Conservation (phyloP, 2,888 invertebrate genomes). For the Melolontha melolontha region DNA sequence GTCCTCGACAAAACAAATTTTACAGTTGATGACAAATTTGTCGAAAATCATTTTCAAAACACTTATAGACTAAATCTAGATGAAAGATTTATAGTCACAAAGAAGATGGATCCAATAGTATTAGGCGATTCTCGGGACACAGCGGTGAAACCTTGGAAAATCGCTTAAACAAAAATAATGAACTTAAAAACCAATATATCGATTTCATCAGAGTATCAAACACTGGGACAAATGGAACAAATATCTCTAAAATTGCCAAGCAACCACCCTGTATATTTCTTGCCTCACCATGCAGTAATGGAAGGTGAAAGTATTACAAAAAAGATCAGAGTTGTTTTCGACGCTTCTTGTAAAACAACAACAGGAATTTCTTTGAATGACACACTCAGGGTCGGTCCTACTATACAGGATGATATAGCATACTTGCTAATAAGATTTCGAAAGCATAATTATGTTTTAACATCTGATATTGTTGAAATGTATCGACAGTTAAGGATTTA, state of each 20-base stretch:
- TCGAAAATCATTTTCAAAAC: not conserved
- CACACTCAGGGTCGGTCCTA: slow-evolving; percentile 5
- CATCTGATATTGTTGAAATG: slow-evolving; percentile 7
- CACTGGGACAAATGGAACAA: slow-evolving; percentile 10
- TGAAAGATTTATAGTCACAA: slow-evolving; percentile 5
- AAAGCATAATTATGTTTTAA: slow-evolving; percentile 1
- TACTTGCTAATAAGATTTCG: no score
- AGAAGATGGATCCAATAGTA: not conserved
- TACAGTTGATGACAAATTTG: slow-evolving; percentile 28
- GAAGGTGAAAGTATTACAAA: slow-evolving; percentile 12
- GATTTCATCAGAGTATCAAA: slow-evolving; percentile 6
- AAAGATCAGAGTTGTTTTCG: slow-evolving; percentile 30
- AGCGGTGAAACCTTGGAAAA: slow-evolving; percentile 16
- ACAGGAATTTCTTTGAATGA: slow-evolving; percentile 10
- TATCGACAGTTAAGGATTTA: slow-evolving; percentile 52
- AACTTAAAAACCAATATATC: not conserved
- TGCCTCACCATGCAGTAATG: slow-evolving; percentile 20
- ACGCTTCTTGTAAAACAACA: slow-evolving; percentile 9
- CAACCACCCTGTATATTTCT: not conserved
- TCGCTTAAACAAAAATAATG: not conserved
- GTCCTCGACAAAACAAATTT: slow-evolving; percentile 10
- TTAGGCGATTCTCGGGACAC: not conserved
- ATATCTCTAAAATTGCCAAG: not conserved
- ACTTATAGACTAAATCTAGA: slow-evolving; percentile 1
- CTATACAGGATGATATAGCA: slow-evolving; percentile 13